Evolutionary conservation across 2,113 vertebrate genomes (phyloP), one percentile per base, ranked within the genome.

Genomic region (Microtus montanus): DNA sequence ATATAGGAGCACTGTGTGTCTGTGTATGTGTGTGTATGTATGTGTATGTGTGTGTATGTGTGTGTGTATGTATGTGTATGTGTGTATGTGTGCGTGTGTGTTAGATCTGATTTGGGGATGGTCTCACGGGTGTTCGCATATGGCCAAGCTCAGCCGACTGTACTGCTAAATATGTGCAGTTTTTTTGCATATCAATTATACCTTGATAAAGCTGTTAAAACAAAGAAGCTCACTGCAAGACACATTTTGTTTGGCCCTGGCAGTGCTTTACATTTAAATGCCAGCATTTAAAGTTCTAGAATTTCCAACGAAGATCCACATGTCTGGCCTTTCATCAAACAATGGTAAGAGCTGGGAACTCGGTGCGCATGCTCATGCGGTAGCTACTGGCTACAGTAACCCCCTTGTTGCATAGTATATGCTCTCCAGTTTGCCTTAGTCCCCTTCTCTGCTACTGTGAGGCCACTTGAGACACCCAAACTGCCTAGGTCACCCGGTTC

Each of bases 261-360:
- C 73, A 26, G 38, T 22, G 19, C 71, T 73, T 93, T 91, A 64
- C 9, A 80, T 95, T 80, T 88, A 78, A 95, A 64, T 58, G 47
- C 44, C 71, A 88, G 44, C 77, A 82, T 94, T 89, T 84, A 87
- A 83, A 79, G 64, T 87, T 91, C 80, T 82, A 78, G 77, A 54
- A 80, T 90, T 96, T 92, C 64, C n/a, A n/a, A 7, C 9, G 20
- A 61, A 80, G 82, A 75, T 33, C 44, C 30, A 75, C n/a, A 44
- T 47, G 79, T 70, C 79, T 91, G 68, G 77, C 49, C 8, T 84
- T 49, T 89, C 52, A 93, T 79, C 28, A 75, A 30, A 82, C 86
- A 71, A 84, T 71, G 30, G 3, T 44, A 41, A 88, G 89, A 58
- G 61, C 33, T 64, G 77, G 64, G 83, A n/a, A 66, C 64, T 7